phyloP scores from a whole-genome alignment of 1,140 invertebrate species.

The Bombus superbus region DNA sequence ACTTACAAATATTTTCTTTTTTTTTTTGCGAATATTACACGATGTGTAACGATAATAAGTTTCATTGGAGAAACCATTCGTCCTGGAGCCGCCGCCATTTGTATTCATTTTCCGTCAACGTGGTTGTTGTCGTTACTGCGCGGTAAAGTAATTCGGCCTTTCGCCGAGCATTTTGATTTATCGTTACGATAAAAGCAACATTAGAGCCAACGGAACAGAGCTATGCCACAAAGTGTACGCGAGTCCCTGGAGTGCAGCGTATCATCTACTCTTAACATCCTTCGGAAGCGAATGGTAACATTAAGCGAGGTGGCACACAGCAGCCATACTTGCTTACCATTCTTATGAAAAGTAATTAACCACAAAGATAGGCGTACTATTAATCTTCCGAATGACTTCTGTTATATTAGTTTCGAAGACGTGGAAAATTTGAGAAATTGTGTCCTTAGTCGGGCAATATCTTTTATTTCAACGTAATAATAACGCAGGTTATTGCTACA shows the following conservation, averaged over 20 bases:
- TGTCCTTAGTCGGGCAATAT: no score
- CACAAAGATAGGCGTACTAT: background rate
- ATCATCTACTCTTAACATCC: slow-evolving; percentile 51
- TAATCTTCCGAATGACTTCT: background rate
- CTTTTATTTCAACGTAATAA: no score
- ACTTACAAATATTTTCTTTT: background rate
- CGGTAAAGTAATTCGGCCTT: slow-evolving; percentile 50
- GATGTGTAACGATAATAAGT: slow-evolving; percentile 21
- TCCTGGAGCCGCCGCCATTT: slow-evolving; percentile 16
- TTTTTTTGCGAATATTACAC: background rate
- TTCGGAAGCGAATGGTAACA: slow-evolving; percentile 38
- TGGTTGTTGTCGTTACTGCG: slow-evolving; percentile 39
- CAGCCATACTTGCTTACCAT: background rate
- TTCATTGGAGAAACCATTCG: slow-evolving; percentile 20
- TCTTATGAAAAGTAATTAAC: slow-evolving; percentile 30
- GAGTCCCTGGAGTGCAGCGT: slow-evolving; percentile 35
- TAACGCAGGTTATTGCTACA: no score
- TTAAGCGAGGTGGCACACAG: slow-evolving; percentile 21
- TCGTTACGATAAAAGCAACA: slow-evolving; percentile 58
- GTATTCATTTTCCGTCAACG: slow-evolving; percentile 52
- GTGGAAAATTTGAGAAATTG: background rate
- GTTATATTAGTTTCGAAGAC: background rate
- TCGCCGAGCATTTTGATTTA: slow-evolving; percentile 57
- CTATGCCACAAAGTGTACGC: background rate
- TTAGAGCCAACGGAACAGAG: slow-evolving; percentile 42